Base-by-base conservation (phyloP, 1,140 invertebrate genomes). In the Hestina assimilis region DNA sequence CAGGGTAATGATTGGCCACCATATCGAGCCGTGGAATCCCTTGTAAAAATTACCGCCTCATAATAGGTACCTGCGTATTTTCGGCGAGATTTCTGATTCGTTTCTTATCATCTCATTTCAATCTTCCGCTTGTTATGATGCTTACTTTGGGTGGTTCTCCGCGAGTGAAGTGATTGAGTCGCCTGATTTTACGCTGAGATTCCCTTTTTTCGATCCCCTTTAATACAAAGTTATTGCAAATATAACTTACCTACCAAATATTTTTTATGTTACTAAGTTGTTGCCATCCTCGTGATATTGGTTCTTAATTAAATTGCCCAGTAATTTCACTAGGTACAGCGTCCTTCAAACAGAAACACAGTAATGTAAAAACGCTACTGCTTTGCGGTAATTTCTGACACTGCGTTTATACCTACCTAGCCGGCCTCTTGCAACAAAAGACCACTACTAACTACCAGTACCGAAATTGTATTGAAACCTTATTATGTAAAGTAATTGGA, bases 91-190 rank as follows among this genome's bases (percentile, higher is more conserved):
- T 83, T 81, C 78, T 72, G 72, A 83, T 80, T 79, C 60, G 62
- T 54, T 66, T 57, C 63, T 82, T 86, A 87, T 87, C 84, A 69
- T 63, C 67, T 79, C 72, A 77, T 83, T 83, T 83, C 76, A 76
- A 87, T 86, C 83, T 83, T 70, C 67, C 69, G 78, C 75, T 74
- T 83, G 74, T 84, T 86, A 86, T 86, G 72, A 84, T 72, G 77
- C 72, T 77, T 66, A 66, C 62, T 62, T 63, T 69, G 67, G 65
- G 63, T 56, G 66, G 63, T 54, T 63, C 51, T 51, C 51, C 40
- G 51, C 17, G 60, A 60, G 56, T 41, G 48, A 58, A 56, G 66
- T 80, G 75, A 85, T 85, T 79, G 72, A 79, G 64, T 63, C 61
- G 52, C 74, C 66, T 69, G 66, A 71, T 73, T 66, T 72, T 66